Base-by-base conservation (phyloP, 2,888 invertebrate genomes). In the Anoncus sp. region DNA sequence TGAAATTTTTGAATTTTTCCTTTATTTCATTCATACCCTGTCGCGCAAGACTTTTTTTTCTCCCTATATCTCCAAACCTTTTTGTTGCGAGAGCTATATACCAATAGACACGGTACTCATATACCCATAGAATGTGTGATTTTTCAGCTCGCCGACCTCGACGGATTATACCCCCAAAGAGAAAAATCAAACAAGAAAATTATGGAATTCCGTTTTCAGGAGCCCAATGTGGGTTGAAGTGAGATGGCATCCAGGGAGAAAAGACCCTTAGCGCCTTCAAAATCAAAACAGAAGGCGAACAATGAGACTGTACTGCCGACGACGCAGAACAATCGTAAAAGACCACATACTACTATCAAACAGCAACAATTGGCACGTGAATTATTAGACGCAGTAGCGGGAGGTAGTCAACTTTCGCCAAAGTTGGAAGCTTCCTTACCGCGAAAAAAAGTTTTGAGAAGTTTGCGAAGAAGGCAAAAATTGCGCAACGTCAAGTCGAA, bases 241-340 rank as follows among this genome's bases (percentile, higher is more conserved):
- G 91, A 91, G 89, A 91, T 91, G 91, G 91, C 91, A 91, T 91
- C 91, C 90, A 91, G 91, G 90, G 91, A 91, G 89, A 91, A 91
- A 85, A 90, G 88, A 90, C 87, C 90, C 90, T 87, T 91, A 91
- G 90, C 88, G 87, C 88, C 90, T 88, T 90, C 90, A 74, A 91
- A 91, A 87, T 84, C 89, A 76, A 91, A 90, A 82, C 90, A 90
- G 87, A 91, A 87, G 88, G 87, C 87, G 78, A 91, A 88, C 87
- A 90, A 90, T 86, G 89, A 90, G 79, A 85, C 86, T 81, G 85
- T 87, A 75, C 86, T 85, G 81, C 85, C 86, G 75, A 79, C 87
- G 55, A 67, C 74, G 67, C 75, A 88, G 66, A 85, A 83, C 77
- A 90, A 85, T 80, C 84, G 79, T 76, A 89, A 87, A 80, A 88